Percentiles rank a stretch among this genome's conserved stretches.
phyloP scores from a whole-genome alignment of 1,140 invertebrate genomes.

The Achroia grisella region DNA sequence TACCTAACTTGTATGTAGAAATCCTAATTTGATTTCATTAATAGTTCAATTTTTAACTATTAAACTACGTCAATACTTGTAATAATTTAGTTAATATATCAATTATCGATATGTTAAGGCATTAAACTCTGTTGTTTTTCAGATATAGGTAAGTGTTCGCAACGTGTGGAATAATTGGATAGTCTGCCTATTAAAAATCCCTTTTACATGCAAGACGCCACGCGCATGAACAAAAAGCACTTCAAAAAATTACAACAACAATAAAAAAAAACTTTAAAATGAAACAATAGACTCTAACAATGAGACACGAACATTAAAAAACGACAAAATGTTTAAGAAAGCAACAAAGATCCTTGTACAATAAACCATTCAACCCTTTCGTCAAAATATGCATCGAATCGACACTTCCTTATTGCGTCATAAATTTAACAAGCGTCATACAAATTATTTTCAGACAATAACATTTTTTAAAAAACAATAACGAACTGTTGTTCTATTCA shows the following conservation, averaged over 20 bases:
- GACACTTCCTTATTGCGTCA: slow-evolving; percentile 69
- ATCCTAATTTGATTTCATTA: too few species aligned
- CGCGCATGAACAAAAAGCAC: slow-evolving; percentile 28
- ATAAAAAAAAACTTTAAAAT: slow-evolving; percentile 40
- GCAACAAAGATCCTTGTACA: slow-evolving; percentile 46
- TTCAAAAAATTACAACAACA: slow-evolving; percentile 55
- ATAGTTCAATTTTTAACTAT: too few species aligned
- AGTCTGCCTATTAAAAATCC: too few species aligned
- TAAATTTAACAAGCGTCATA: slow-evolving; percentile 54
- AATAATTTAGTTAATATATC: too few species aligned
- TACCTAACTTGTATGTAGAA: too few species aligned
- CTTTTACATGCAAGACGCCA: not conserved
- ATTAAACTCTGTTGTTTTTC: too few species aligned
- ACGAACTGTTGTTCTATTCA: too few species aligned
- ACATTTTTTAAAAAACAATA: slow-evolving; percentile 6
- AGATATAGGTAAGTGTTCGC: too few species aligned
- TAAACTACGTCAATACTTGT: too few species aligned
- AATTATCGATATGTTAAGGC: too few species aligned
- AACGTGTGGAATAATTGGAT: too few species aligned
- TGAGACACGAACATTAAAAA: slow-evolving; percentile 43
- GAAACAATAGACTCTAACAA: slow-evolving; percentile 59
- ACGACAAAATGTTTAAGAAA: slow-evolving; percentile 52
- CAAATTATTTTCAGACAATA: slow-evolving; percentile 44
- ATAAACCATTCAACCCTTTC: slow-evolving; percentile 68
- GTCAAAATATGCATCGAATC: slow-evolving; percentile 59